phyloP scores from a whole-genome alignment of 2,888 invertebrate genomes.

The Plebejus anna region DNA sequence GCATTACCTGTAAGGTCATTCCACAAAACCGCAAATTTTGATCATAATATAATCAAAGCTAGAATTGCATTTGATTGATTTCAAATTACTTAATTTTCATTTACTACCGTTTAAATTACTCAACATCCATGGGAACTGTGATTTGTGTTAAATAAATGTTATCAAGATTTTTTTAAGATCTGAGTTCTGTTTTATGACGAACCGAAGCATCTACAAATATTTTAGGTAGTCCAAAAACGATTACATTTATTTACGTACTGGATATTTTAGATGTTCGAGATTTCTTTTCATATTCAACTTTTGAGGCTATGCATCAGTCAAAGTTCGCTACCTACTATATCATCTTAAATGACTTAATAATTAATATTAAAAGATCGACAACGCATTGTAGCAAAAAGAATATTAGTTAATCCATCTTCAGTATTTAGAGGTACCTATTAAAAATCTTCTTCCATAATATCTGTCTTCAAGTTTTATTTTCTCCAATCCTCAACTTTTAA shows the following conservation, averaged over 20 bases:
- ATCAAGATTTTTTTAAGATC: neutral
- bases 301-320: too few relatives aligned
- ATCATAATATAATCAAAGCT: neutral
- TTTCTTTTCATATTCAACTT: too few relatives aligned
- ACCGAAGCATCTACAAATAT: neutral
- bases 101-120: neutral
- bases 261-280: neutral
- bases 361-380: too few relatives aligned
- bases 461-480: too few relatives aligned
- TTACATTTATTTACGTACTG: neutral
- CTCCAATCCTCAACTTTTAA: too few relatives aligned
- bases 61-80: constrained; percentile 14
- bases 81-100: constrained; percentile 15
- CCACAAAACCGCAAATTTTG: constrained; percentile 19
- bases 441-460: too few relatives aligned
- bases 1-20: constrained; percentile 13
- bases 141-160: neutral
- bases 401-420: too few relatives aligned
- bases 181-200: neutral
- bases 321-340: neutral
- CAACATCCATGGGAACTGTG: neutral
- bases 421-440: too few relatives aligned
- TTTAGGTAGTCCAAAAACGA: neutral
- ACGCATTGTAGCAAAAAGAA: too few relatives aligned
- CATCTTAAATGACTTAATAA: too few relatives aligned